Conservation (phyloP, 1,140 invertebrate species). For the Apis florea region DNA sequence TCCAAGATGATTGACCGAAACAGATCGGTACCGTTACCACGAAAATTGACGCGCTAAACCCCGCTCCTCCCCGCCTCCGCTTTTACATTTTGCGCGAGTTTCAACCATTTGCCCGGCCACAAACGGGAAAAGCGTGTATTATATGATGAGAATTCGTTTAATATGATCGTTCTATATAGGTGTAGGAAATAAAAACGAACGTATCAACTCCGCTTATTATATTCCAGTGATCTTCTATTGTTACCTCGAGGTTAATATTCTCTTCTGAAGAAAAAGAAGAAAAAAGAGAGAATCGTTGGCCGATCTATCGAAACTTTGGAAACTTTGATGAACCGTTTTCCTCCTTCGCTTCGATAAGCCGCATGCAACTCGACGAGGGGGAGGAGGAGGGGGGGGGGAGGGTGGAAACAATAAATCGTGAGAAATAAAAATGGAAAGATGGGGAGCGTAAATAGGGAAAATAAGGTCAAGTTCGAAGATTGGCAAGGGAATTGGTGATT, state of each 20-base stretch:
- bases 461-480: conserved; percentile 35
- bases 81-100: no score
- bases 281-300: no score
- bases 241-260: no score
- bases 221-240: no score
- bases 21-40: conserved; percentile 58
- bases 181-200: no score
- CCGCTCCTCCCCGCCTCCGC: background rate
- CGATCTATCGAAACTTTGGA: no score
- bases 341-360: background rate
- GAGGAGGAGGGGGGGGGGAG: no score
- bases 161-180: no score
- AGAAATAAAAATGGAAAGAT: background rate
- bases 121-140: no score
- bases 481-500: conserved; percentile 22
- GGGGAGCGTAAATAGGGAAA: background rate
- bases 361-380: background rate
- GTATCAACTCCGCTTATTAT: no score
- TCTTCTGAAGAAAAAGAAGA: no score
- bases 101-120: background rate
- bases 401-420: background rate
- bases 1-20: conserved; percentile 64
- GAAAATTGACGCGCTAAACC: conserved; percentile 58
- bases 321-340: background rate
- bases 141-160: background rate